Base-by-base conservation (phyloP, 2,888 invertebrate genomes). In the Diaprepes abbreviatus region DNA sequence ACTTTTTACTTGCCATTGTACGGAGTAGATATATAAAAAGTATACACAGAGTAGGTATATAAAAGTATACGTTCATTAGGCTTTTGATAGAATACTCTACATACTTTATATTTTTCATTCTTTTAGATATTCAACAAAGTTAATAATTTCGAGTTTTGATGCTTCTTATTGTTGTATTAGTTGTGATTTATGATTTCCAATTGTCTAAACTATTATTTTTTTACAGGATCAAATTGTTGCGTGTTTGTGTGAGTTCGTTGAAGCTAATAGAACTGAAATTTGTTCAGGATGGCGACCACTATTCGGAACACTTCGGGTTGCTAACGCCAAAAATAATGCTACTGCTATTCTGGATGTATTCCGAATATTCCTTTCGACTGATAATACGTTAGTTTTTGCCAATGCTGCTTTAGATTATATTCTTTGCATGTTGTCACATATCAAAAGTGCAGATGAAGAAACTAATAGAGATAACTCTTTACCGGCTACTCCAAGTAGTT, bases 211-310 rank as follows among this genome's bases (percentile, higher is more conserved):
- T 21, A 36, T 10, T 36, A 12, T 38, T 54, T 1, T 36, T 21
- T 73, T 74, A 50, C 57, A 78, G 93, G 92, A 92, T 82, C 92
- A 92, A 86, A 96, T 98, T 77, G 95, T 98, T 45, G 94, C 95
- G 62, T 96, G 96, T 76, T 91, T 98, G 52, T 97, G 97, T 83
- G 97, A 97, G 84, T 95, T 98, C 78, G 97, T 98, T 0, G 97
- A 97, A 84, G 95, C 95, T 0, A 96, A 95, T 82, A 89, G 95
- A 76, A 92, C 93, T 70, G 96, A 97, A 86, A 96, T 98, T 40
- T 90, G 94, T 74, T 97, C 96, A 0, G 98, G 98, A 0, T 98
- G 98, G 98, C 88, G 97, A 60, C 96, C 98, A 0, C 85, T 98
- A 1, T 98, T 98, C 81, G 96, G 96, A 9, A 96, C 97, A 0